Evolutionary conservation across 2,888 invertebrate species (phyloP).

Genomic region (Athrips mouffetella): DNA sequence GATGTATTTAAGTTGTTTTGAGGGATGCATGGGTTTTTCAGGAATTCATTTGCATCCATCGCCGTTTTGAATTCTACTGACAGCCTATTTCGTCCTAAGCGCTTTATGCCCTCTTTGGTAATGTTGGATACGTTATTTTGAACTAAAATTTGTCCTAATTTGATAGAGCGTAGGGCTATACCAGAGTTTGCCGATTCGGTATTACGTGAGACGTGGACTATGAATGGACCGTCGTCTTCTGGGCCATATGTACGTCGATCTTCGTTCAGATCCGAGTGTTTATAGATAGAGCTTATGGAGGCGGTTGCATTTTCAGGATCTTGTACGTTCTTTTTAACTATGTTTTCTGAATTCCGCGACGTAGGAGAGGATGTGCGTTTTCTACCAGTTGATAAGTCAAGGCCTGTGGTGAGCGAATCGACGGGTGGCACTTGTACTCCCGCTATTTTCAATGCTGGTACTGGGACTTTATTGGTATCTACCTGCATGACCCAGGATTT

Average conservation of each 20-base stretch:
- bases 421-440: no score
- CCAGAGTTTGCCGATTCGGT: conserved; percentile 12
- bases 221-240: conserved; percentile 13
- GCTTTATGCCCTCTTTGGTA: conserved; percentile 17
- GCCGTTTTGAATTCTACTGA: conserved; percentile 14
- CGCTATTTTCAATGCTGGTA: no score
- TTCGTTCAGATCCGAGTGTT: no score
- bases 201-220: conserved; percentile 12
- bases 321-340: no score
- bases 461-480: no score
- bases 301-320: no score
- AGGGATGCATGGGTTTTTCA: not conserved
- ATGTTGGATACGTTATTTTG: conserved; percentile 14
- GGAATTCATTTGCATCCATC: conserved; percentile 16
- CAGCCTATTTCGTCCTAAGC: conserved; percentile 17
- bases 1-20: conserved; percentile 5
- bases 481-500: no score
- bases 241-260: not conserved
- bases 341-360: no score
- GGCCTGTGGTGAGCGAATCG: no score
- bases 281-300: no score
- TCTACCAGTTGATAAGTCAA: no score
- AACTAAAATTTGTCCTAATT: conserved; percentile 16
- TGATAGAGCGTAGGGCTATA: conserved; percentile 8
- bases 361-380: no score